A percentile compares a stretch with the other conserved stretches of the same genome.
Conservation (phyloP, 2,797 vertebrate genomes). For the Podarcis siculus region DNA sequence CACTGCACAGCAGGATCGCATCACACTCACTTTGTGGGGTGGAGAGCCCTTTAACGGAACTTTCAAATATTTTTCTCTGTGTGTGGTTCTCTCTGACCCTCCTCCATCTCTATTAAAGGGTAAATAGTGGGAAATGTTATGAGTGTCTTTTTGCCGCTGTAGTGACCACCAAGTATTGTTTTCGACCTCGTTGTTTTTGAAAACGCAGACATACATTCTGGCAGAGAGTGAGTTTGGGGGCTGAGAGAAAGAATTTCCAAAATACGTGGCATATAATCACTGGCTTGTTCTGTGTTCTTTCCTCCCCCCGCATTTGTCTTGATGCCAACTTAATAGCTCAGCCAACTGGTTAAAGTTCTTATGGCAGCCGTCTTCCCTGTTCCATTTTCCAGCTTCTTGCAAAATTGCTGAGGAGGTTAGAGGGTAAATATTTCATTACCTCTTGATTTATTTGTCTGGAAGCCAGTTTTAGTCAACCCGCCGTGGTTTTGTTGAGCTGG, state of each 20-base stretch:
- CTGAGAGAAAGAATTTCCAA: background rate
- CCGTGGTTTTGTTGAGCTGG: background rate
- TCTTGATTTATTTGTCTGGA: background rate
- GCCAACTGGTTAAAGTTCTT: background rate
- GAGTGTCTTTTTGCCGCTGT: background rate
- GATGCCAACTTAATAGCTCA: background rate
- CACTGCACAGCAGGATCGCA: too few species aligned
- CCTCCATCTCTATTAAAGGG: background rate
- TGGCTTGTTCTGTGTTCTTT: background rate
- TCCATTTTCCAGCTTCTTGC: background rate
- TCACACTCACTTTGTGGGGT: background rate
- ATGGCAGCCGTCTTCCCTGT: background rate
- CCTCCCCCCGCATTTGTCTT: background rate
- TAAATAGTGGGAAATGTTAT: background rate
- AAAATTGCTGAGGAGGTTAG: background rate
- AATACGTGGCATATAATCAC: background rate
- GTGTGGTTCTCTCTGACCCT: background rate
- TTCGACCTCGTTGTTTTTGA: too few species aligned
- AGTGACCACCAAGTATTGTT: background rate
- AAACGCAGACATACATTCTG: background rate
- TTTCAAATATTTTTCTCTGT: background rate
- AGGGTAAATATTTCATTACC: constrained; percentile 2
- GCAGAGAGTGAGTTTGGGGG: background rate
- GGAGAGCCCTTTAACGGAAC: background rate
- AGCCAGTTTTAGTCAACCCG: background rate